phyloP scores from a whole-genome alignment of 1,140 invertebrate genomes.

The Leptinotarsa texana region DNA sequence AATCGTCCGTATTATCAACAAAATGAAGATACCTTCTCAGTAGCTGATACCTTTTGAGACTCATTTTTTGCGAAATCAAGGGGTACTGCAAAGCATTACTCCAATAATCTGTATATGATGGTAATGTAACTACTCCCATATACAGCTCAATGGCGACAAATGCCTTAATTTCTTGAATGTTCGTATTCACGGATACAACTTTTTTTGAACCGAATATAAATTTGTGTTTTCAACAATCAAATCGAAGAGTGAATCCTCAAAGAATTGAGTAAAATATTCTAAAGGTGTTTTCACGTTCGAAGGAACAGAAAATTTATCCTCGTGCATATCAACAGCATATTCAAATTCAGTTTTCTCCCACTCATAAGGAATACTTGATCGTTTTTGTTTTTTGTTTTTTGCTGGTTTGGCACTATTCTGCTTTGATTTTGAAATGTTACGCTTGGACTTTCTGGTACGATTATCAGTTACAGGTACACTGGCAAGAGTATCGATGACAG shows the following conservation, averaged over 20 bases:
- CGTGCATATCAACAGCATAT: too few species aligned
- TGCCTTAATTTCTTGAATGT: slow-evolving; percentile 6
- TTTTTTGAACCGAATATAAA: slow-evolving; percentile 16
- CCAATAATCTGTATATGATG: slow-evolving; percentile 38
- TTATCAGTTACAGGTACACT: too few species aligned
- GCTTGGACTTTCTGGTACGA: too few species aligned
- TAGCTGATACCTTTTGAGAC: slow-evolving; percentile 46
- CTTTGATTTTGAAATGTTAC: too few species aligned
- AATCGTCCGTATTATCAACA: slow-evolving; percentile 42
- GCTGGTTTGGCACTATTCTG: too few species aligned
- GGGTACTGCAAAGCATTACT: slow-evolving; percentile 20
- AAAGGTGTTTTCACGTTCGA: neutral
- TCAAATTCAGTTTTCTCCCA: too few species aligned
- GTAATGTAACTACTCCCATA: slow-evolving; percentile 41
- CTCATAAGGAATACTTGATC: too few species aligned
- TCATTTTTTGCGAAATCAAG: slow-evolving; percentile 48
- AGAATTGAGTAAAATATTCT: neutral
- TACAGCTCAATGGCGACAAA: slow-evolving; percentile 23
- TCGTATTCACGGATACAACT: slow-evolving; percentile 11
- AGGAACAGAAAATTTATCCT: too few species aligned
- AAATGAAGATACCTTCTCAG: slow-evolving; percentile 48
- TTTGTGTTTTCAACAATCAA: slow-evolving; percentile 3
- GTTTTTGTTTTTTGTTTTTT: too few species aligned
- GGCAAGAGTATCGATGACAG: too few species aligned
- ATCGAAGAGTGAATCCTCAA: neutral